A percentile compares a stretch with the other conserved stretches of the same genome.
phyloP scores from a whole-genome alignment of 2,888 invertebrate genomes.

The Urechis unicinctus region DNA sequence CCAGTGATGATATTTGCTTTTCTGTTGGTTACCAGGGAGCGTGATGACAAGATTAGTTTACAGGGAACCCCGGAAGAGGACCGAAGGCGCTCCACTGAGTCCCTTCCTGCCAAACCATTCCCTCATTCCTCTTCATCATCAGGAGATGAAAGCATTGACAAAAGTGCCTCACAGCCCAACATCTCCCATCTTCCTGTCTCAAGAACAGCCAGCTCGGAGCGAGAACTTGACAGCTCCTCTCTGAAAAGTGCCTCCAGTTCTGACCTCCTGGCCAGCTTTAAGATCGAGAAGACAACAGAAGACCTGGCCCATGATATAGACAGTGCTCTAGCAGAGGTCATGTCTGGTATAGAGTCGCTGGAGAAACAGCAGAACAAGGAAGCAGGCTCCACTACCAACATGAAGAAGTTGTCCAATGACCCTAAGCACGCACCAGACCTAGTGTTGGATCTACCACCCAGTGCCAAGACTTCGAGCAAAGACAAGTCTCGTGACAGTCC shows the following conservation, averaged over 20 bases:
- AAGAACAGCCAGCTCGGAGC: not conserved
- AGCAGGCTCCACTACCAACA: not conserved
- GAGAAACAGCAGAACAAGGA: slow-evolving; percentile 38
- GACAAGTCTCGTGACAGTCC: slow-evolving; percentile 19
- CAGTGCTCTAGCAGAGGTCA: slow-evolving; percentile 48
- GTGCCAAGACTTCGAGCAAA: slow-evolving; percentile 16
- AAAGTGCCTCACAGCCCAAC: slow-evolving; percentile 32
- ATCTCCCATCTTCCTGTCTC: slow-evolving; percentile 9
- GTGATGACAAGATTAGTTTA: too few relatives aligned
- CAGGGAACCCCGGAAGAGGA: slow-evolving; percentile 22
- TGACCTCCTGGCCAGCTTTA: not conserved
- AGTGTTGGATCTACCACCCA: slow-evolving; percentile 44
- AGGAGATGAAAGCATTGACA: slow-evolving; percentile 21
- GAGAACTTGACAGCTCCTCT: not conserved
- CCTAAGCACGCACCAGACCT: slow-evolving; percentile 42
- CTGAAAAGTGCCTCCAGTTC: slow-evolving; percentile 3
- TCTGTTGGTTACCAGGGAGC: too few relatives aligned
- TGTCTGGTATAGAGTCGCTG: slow-evolving; percentile 44
- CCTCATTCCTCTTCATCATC: slow-evolving; percentile 3
- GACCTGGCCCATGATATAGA: slow-evolving; percentile 42
- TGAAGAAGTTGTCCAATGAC: slow-evolving; percentile 2
- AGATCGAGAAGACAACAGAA: slow-evolving; percentile 21
- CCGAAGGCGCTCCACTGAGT: slow-evolving; percentile 35
- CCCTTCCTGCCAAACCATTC: slow-evolving; percentile 27
- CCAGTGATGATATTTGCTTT: too few relatives aligned